Evolutionary conservation across 1,140 invertebrate species (phyloP).

Genomic region (Geopemphigus sp.): DNA sequence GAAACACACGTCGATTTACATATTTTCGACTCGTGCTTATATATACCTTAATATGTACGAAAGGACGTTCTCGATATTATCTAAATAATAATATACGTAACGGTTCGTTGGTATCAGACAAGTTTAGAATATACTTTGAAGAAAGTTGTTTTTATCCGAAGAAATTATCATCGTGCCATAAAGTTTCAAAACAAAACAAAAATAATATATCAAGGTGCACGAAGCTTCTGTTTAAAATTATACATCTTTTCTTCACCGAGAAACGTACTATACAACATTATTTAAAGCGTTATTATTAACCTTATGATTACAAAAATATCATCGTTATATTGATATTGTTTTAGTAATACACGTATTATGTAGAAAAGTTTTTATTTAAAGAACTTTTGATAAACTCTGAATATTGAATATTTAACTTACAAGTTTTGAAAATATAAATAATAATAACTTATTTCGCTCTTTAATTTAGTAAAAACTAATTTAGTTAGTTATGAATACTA

Average conservation of each 20-base stretch:
- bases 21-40: background rate
- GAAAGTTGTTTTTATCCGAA: background rate
- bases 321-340: too few species aligned
- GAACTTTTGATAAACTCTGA: too few species aligned
- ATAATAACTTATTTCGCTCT: too few species aligned
- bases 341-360: too few species aligned
- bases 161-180: background rate
- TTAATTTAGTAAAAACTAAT: too few species aligned
- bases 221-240: background rate
- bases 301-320: too few species aligned
- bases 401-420: too few species aligned
- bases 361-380: too few species aligned
- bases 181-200: background rate
- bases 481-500: too few species aligned
- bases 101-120: background rate
- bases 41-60: background rate
- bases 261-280: background rate
- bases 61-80: background rate
- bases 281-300: background rate
- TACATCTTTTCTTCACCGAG: background rate
- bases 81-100: background rate
- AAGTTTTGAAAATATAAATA: too few species aligned
- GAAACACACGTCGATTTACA: background rate
- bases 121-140: background rate
- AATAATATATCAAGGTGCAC: background rate